Evolutionary conservation across 2,888 invertebrate genomes (phyloP), one percentile per base, ranked within the genome.

Genomic region (Nemapogon koenigi): DNA sequence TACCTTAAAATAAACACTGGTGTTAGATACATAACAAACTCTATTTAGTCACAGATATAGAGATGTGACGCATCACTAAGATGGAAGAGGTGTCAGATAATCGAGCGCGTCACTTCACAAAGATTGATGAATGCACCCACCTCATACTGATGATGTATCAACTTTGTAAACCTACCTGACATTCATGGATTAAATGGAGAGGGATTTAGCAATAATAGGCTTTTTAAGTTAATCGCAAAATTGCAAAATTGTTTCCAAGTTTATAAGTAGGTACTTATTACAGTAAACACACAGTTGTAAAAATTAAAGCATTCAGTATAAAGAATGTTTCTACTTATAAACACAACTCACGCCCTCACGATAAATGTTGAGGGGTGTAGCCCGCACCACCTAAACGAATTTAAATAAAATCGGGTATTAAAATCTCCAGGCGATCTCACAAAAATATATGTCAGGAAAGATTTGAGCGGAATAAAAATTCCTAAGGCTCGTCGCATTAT

Each of bases 381-480:
- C 69, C 67, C 70, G 58, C 65, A 61, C 60, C 63, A 59, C 53
- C 64, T 72, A 69, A 75, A 68, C 73, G 69, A 76, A 76, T 75
- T 76, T 76, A 71, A 75, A 76, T 73, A 76, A 75, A 73, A 71
- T 72, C 69, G 68, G 62, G 69, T 68, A 73, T 72, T 72, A 72
- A 75, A 75, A 76, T 71, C 75, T 70, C 63, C 59, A 62, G 62
- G 64, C 73, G 69, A 78, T 72, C 68, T 68, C 63, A 53, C 65
- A 70, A 73, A 73, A 76, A 75, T 72, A 73, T 73, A 76, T 72
- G 73, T 72, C 73, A 71, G 64, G 64, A 72, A 62, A 76, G 78
- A 75, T 78, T 79, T 78, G 71, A 73, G 62, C 64, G 66, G 62
- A 76, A 75, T 73, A 76, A 76, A 71, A 78, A 80, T 80, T 79